Percentiles rank a stretch among this genome's conserved stretches.
Evolutionary conservation across 2,113 vertebrate genomes (phyloP).

Genomic region (Pteruthius melanotis): DNA sequence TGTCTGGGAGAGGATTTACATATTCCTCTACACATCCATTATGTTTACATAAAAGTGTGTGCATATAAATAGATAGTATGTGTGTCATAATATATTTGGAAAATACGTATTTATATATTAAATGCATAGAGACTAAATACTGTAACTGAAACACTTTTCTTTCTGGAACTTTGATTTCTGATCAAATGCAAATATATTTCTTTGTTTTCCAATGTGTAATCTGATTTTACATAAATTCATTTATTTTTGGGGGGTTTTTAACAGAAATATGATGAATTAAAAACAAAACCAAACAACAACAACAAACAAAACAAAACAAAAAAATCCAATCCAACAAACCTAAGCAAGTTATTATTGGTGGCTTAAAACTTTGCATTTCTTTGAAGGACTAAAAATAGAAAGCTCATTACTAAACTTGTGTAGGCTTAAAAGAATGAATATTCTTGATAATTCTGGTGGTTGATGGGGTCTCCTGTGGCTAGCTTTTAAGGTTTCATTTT

Average conservation of each 20-base stretch:
- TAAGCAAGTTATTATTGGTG: neutral
- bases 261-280: neutral
- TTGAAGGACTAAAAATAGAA: neutral
- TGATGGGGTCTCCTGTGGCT: neutral
- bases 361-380: neutral
- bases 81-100: neutral
- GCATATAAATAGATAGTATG: neutral
- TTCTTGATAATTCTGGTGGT: neutral
- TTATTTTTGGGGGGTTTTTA: rapidly evolving
- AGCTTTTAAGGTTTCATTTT: neutral
- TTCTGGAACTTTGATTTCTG: neutral
- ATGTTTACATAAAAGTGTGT: neutral
- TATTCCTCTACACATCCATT: neutral
- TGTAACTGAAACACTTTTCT: neutral
- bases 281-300: neutral
- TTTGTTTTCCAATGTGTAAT: neutral
- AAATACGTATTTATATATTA: neutral
- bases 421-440: neutral
- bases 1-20: neutral
- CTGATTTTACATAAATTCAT: neutral
- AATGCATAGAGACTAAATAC: neutral
- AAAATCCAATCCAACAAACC: neutral
- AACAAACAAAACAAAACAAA: neutral
- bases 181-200: neutral
- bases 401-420: neutral